Percentiles rank a stretch among this genome's conserved stretches.
phyloP scores from a whole-genome alignment of 1,140 invertebrate genomes.

The Polypedilum vanderplanki region DNA sequence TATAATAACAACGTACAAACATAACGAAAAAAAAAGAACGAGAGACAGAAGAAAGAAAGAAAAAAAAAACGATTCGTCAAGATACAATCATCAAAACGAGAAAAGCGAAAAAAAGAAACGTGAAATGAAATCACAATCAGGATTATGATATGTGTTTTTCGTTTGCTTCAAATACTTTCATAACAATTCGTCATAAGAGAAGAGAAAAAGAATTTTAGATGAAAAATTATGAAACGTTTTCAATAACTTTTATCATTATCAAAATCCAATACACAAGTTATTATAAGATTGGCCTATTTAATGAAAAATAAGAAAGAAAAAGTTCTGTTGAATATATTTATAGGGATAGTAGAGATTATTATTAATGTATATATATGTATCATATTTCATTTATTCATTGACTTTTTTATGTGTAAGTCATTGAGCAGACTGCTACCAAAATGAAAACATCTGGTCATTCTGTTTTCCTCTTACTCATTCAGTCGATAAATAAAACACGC shows the following conservation, averaged over 20 bases:
- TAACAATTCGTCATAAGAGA: not conserved
- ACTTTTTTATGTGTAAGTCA: too few relatives aligned
- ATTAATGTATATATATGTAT: too few relatives aligned
- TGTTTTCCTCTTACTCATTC: not conserved
- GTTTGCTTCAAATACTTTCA: not conserved
- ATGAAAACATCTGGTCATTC: not conserved
- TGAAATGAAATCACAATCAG: slow-evolving; percentile 12
- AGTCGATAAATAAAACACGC: too few relatives aligned
- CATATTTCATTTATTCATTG: too few relatives aligned
- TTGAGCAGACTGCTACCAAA: too few relatives aligned
- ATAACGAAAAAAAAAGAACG: not conserved
- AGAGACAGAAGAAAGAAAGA: not conserved
- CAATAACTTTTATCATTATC: not conserved
- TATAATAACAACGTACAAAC: not conserved
- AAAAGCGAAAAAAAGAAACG: not conserved
- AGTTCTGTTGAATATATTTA: too few relatives aligned
- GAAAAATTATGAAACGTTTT: slow-evolving; percentile 1
- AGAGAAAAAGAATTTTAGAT: not conserved
- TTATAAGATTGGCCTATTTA: too few relatives aligned
- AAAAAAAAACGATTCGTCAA: not conserved
- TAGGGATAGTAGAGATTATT: too few relatives aligned
- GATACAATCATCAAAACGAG: slow-evolving; percentile 5
- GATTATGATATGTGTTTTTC: slow-evolving; percentile 19
- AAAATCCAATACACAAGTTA: too few relatives aligned
- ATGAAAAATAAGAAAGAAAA: too few relatives aligned